Conservation (phyloP, 2,888 invertebrate genomes). For the Rotaria socialis region DNA sequence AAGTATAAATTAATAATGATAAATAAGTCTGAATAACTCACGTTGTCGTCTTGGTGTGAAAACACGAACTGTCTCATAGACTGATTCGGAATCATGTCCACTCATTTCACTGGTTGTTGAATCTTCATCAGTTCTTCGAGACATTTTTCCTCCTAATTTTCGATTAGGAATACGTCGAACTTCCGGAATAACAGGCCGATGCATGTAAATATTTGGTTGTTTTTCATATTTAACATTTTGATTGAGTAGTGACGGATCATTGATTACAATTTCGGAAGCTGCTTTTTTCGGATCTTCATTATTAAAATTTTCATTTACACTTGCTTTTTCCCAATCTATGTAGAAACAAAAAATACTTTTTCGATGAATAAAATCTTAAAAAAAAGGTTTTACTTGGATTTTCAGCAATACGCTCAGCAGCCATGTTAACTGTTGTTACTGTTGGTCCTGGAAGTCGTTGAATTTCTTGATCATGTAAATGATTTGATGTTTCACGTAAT, state of each 20-base stretch:
- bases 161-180: not conserved
- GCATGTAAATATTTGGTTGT: not conserved
- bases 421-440: conserved; percentile 22
- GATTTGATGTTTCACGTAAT: not conserved
- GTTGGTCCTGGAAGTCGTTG: not conserved
- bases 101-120: not conserved
- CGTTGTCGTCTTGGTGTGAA: not conserved
- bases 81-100: conserved; percentile 21
- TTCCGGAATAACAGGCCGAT: not conserved
- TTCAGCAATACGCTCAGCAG: conserved; percentile 7
- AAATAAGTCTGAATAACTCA: not conserved
- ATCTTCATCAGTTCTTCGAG: not conserved
- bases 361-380: not conserved
- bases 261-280: not conserved
- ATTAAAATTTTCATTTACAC: not conserved
- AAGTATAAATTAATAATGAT: not conserved
- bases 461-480: not conserved
- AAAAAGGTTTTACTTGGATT: not conserved
- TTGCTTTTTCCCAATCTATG: not conserved
- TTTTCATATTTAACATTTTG: not conserved
- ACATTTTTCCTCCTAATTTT: not conserved
- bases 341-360: not conserved
- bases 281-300: not conserved
- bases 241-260: not conserved
- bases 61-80: not conserved